Percentiles rank a stretch among this genome's conserved stretches.
phyloP scores from a whole-genome alignment of 2,888 invertebrate genomes.

The Drosophila subquinaria region DNA sequence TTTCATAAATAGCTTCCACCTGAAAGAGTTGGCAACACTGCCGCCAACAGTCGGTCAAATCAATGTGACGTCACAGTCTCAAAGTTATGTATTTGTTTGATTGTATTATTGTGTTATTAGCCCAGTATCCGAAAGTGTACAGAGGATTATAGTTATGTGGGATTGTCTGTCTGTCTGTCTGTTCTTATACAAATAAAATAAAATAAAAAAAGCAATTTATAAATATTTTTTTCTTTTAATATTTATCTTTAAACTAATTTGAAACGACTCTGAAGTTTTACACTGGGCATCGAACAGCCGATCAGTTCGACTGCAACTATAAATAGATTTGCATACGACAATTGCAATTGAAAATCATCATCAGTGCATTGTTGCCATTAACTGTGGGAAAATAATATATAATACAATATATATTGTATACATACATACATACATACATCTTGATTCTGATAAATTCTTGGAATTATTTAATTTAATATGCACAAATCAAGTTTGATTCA shows the following conservation, averaged over 20 bases:
- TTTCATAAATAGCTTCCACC: neutral
- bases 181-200: no score
- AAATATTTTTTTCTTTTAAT: no score
- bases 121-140: neutral
- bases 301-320: neutral
- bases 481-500: conserved; percentile 10
- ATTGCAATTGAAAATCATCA: conserved; percentile 14
- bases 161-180: neutral
- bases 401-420: neutral
- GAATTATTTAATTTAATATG: conserved; percentile 12
- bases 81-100: neutral
- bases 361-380: conserved; percentile 5
- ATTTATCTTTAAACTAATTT: no score
- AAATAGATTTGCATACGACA: conserved; percentile 12
- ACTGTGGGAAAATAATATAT: conserved; percentile 4
- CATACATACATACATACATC: neutral
- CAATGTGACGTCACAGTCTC: conserved; percentile 24
- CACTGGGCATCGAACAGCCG: neutral
- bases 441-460: conserved; percentile 1
- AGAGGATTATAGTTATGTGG: neutral
- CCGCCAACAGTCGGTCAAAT: neutral
- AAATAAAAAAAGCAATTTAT: no score
- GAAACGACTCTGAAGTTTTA: no score
- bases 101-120: neutral
- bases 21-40: neutral